These are phyloP conservation scores for Osmerus mordax DNA, from an alignment of 2,113 vertebrate species.

Conservation along the genomic window DNA sequence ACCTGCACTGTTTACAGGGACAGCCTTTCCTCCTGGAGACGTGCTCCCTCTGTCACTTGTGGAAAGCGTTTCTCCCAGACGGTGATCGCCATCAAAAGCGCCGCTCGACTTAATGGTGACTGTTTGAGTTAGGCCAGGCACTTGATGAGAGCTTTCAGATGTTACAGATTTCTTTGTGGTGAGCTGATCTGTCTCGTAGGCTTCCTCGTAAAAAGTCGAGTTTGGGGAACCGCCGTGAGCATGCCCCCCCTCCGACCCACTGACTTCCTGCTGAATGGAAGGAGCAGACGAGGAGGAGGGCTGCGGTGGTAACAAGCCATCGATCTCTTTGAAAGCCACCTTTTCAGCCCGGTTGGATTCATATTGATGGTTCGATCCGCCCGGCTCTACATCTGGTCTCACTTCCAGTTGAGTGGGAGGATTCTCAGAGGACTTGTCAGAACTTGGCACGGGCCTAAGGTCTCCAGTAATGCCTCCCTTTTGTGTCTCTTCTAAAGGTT, in stretches of 20 bases:
- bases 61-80: slow-evolving; percentile 42
- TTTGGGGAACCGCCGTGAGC: slow-evolving; percentile 6
- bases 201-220: slow-evolving; percentile 10
- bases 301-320: slow-evolving; percentile 16
- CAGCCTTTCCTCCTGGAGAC: slow-evolving; percentile 31
- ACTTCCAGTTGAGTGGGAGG: slow-evolving; percentile 5
- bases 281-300: slow-evolving; percentile 27
- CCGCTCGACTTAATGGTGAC: slow-evolving; percentile 33
- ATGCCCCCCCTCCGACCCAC: slow-evolving; percentile 24
- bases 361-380: slow-evolving; percentile 23
- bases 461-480: slow-evolving; percentile 13
- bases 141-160: slow-evolving; percentile 37
- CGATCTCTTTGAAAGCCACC: slow-evolving; percentile 19
- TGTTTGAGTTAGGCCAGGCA: slow-evolving; percentile 26
- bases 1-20: background rate
- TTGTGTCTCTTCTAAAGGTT: slow-evolving; percentile 24
- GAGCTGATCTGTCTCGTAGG: slow-evolving; percentile 20
- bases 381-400: slow-evolving; percentile 22
- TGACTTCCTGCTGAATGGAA: slow-evolving; percentile 3
- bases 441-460: slow-evolving; percentile 1
- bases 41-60: slow-evolving; percentile 41
- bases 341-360: slow-evolving; percentile 1
- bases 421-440: slow-evolving; percentile 13
- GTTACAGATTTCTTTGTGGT: slow-evolving; percentile 16
- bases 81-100: slow-evolving; percentile 24